These are phyloP conservation scores for Drosophila niveifrons DNA, from an alignment of 2,888 invertebrate species.

Conservation along the genomic window DNA sequence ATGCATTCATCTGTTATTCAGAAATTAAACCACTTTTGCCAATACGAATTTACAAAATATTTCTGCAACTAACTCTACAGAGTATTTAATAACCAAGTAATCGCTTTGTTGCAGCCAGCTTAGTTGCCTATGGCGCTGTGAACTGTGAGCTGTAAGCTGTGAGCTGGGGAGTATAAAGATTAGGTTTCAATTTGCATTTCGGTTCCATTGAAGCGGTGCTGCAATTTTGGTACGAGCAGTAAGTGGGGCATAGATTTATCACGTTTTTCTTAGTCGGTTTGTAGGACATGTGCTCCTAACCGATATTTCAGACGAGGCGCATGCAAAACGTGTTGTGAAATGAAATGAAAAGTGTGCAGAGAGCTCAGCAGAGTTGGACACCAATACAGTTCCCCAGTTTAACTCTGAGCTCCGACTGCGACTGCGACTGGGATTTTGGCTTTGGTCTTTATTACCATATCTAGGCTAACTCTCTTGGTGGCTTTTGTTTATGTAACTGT, in stretches of 20 bases:
- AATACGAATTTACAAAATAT: neutral
- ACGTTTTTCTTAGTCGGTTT: slow-evolving; percentile 77
- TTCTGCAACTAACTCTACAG: neutral
- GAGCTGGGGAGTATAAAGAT: slow-evolving; percentile 59
- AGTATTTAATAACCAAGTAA: slow-evolving; percentile 21
- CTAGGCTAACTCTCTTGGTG: slow-evolving; percentile 72
- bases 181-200: slow-evolving; percentile 81
- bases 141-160: slow-evolving; percentile 23
- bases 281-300: slow-evolving; percentile 84
- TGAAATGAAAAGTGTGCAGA: slow-evolving; percentile 57
- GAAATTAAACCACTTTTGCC: neutral
- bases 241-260: slow-evolving; percentile 75
- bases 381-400: neutral
- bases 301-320: slow-evolving; percentile 68
- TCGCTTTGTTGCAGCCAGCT: slow-evolving; percentile 7
- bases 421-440: slow-evolving; percentile 17
- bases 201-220: slow-evolving; percentile 73
- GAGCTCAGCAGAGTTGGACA: slow-evolving; percentile 8
- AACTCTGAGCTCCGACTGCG: slow-evolving; percentile 4
- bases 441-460: slow-evolving; percentile 74
- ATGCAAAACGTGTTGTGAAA: slow-evolving; percentile 59
- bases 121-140: slow-evolving; percentile 23
- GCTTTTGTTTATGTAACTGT: slow-evolving; percentile 79
- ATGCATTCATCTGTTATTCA: neutral
- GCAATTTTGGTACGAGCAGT: slow-evolving; percentile 62